Percentiles rank a stretch among this genome's conserved stretches.
These are phyloP conservation scores for Cephus pulcher DNA, from an alignment of 2,888 invertebrate genomes.

Conservation along the genomic window DNA sequence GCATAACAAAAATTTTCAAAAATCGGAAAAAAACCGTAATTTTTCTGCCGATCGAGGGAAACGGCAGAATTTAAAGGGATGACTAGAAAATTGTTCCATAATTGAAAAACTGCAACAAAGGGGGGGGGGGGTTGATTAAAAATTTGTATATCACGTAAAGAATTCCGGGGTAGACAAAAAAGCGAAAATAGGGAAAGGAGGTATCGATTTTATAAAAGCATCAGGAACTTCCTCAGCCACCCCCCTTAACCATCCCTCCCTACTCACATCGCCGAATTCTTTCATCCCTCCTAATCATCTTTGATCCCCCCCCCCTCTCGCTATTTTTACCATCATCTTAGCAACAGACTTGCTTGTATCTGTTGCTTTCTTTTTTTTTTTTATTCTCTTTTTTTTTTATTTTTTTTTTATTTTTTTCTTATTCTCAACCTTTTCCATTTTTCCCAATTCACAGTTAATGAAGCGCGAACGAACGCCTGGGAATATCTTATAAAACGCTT, in stretches of 20 bases:
- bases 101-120: neutral
- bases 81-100: neutral
- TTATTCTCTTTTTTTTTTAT: neutral
- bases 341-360: neutral
- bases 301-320: neutral
- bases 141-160: constrained; percentile 2
- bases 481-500: constrained; percentile 39
- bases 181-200: neutral
- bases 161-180: neutral
- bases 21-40: no score
- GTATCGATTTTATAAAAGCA: neutral
- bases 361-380: neutral
- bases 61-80: neutral
- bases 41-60: neutral
- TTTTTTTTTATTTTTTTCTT: neutral
- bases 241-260: neutral
- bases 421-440: constrained; percentile 39
- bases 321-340: neutral
- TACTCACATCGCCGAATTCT: neutral
- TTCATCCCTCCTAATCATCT: neutral
- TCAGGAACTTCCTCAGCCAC: neutral
- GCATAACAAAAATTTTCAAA: no score
- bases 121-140: neutral
- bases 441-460: constrained; percentile 58
- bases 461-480: constrained; percentile 48